These are phyloP conservation scores for Agriopis aurantiaria DNA, from an alignment of 2,888 invertebrate species.

Conservation along the genomic window DNA sequence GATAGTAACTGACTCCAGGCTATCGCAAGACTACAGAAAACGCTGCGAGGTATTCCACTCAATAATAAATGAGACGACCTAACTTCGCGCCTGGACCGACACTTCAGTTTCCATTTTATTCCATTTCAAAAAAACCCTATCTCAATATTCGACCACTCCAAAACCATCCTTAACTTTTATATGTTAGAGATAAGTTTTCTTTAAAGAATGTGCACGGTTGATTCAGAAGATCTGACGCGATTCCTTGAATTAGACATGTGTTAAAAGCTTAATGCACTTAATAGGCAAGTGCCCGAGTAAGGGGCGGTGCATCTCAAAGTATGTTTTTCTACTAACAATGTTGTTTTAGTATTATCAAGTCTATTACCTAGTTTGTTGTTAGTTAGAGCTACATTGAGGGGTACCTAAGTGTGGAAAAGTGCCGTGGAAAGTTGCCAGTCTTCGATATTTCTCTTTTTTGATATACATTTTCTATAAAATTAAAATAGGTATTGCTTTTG, in stretches of 20 bases:
- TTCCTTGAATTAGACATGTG: constrained; percentile 80
- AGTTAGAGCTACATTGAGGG: background rate
- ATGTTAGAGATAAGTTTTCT: constrained; percentile 43
- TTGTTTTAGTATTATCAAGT: constrained; percentile 41
- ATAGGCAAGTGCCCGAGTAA: constrained; percentile 65
- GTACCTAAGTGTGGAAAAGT: background rate
- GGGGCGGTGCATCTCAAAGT: constrained; percentile 55
- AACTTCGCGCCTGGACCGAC: constrained; percentile 79
- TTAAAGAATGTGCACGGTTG: constrained; percentile 24
- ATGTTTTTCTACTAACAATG: constrained; percentile 56
- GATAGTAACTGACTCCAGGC: constrained; percentile 44
- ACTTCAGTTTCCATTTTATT: constrained; percentile 70
- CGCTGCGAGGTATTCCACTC: constrained; percentile 73
- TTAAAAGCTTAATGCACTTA: constrained; percentile 83
- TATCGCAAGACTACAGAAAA: constrained; percentile 49
- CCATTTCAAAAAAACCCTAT: constrained; percentile 67
- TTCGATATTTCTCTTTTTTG: too few species aligned
- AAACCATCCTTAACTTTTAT: constrained; percentile 48
- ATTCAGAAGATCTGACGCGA: constrained; percentile 56
- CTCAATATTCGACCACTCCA: constrained; percentile 46
- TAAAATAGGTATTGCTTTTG: too few species aligned
- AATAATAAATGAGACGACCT: constrained; percentile 85
- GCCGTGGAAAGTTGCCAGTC: background rate
- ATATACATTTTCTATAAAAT: too few species aligned
- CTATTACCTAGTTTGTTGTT: constrained; percentile 17